Conservation (phyloP, 2,113 vertebrate species). For the Ciconia boyciana region DNA sequence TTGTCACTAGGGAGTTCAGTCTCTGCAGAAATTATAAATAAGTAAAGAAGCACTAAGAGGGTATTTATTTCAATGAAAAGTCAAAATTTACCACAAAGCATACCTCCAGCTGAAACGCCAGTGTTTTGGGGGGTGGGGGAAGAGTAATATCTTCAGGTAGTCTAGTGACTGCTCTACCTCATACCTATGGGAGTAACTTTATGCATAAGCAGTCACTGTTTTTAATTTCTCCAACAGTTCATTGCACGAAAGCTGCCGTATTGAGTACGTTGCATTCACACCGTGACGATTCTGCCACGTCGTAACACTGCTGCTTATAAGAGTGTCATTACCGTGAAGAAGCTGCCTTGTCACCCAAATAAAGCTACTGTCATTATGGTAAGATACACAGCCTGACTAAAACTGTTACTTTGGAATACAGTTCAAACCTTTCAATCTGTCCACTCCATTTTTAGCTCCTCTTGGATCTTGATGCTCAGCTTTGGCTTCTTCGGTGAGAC, state of each 20-base stretch:
- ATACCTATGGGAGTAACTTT: background rate
- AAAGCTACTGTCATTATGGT: background rate
- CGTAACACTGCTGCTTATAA: fast-evolving
- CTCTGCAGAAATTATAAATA: slow-evolving; percentile 25
- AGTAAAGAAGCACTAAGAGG: background rate
- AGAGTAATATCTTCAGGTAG: background rate
- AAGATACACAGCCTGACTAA: background rate
- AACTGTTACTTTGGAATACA: background rate
- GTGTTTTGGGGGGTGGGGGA: background rate
- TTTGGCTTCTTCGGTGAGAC: background rate
- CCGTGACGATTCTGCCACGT: background rate
- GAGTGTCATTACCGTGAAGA: background rate
- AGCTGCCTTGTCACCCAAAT: background rate
- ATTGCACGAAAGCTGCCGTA: background rate
- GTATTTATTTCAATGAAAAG: background rate
- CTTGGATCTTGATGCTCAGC: background rate
- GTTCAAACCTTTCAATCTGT: background rate
- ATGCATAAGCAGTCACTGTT: background rate
- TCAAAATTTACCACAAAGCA: no score
- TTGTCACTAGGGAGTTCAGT: background rate
- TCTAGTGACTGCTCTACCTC: no score
- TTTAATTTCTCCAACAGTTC: background rate
- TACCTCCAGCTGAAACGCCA: background rate
- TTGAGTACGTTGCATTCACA: background rate
- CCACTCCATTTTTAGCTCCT: background rate